Evolutionary conservation across 2,888 invertebrate genomes (phyloP).

Genomic region (Sesamia inferens): DNA sequence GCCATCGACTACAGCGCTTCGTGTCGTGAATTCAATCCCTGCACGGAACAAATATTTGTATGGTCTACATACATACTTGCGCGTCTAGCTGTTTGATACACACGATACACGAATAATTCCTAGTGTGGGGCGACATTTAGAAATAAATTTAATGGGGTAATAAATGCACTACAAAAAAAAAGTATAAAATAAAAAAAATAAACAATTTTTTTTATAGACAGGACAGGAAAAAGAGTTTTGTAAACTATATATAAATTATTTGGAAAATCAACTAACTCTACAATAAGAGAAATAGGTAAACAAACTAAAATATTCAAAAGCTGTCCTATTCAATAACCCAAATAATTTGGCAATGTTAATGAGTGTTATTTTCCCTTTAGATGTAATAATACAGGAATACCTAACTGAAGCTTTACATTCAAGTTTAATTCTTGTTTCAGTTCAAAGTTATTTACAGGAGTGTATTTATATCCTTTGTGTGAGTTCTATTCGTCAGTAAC

Average conservation of each 20-base stretch:
- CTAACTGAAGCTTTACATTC: neutral
- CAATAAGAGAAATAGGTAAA: neutral
- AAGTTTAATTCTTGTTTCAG: neutral
- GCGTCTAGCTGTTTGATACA: too few species aligned
- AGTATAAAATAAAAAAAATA: too few species aligned
- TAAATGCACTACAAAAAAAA: neutral
- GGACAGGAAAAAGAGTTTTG: too few species aligned
- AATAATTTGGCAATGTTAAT: neutral
- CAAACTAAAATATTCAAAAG: neutral
- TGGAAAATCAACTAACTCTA: neutral
- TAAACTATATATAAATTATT: neutral
- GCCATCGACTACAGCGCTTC: too few species aligned
- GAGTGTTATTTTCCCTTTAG: neutral
- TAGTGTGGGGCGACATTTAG: too few species aligned
- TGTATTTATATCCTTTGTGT: neutral
- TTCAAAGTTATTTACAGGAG: constrained; percentile 8
- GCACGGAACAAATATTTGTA: too few species aligned
- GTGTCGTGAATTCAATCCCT: too few species aligned
- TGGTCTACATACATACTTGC: too few species aligned
- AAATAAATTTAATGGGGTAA: neutral
- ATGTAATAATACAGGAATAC: neutral
- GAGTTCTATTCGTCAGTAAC: constrained; percentile 46
- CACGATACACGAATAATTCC: too few species aligned
- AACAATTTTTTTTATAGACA: too few species aligned
- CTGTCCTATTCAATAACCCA: too few species aligned